These are phyloP conservation scores for Onthophagus sagittarius DNA, from an alignment of 2,888 invertebrate genomes.

Conservation along the genomic window DNA sequence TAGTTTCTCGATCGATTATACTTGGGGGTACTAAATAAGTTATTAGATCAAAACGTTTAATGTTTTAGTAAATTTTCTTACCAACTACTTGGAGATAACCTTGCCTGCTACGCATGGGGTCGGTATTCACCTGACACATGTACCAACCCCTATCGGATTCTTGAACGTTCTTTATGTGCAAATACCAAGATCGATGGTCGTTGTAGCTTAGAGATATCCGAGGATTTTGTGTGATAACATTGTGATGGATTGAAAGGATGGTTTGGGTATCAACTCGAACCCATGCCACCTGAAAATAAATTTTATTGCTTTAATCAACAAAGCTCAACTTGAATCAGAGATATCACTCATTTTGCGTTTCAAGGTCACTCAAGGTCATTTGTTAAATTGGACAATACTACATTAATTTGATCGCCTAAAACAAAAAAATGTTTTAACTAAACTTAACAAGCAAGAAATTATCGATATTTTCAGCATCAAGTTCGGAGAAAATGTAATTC, in stretches of 20 bases:
- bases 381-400: no score
- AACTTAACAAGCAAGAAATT: no score
- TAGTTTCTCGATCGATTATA: conserved; percentile 85
- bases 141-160: conserved; percentile 88
- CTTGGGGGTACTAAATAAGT: conserved; percentile 75
- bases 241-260: conserved; percentile 86
- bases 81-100: conserved; percentile 90
- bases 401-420: no score
- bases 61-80: conserved; percentile 51
- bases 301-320: no score
- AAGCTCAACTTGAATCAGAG: no score
- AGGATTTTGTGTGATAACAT: conserved; percentile 86
- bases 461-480: no score
- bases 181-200: conserved; percentile 88
- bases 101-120: conserved; percentile 88
- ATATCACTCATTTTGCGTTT: no score
- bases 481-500: no score
- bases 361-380: no score
- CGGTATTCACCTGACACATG: conserved; percentile 91
- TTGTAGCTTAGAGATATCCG: conserved; percentile 83
- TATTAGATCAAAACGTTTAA: conserved; percentile 12
- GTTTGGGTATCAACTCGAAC: conserved; percentile 90
- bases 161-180: conserved; percentile 84
- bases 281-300: conserved; percentile 76
- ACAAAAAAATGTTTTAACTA: no score